Evolutionary conservation across 2,113 vertebrate genomes (phyloP), one percentile per base, ranked within the genome.

Genomic region (Azemiops feae): DNA sequence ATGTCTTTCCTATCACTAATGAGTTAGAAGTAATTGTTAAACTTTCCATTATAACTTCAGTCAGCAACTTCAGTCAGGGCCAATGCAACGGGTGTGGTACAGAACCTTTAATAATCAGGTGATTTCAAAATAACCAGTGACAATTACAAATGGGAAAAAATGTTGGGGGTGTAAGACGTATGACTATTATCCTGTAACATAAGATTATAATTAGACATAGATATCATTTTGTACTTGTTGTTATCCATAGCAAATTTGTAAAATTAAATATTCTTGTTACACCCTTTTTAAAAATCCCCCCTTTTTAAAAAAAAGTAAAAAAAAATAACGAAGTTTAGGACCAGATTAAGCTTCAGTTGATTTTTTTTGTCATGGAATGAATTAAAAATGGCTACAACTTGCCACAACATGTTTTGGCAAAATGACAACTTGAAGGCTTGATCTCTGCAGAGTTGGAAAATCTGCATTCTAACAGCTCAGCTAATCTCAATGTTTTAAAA

Each of bases 171-270:
- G 91, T 94, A 54, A 91, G 94, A 92, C 94, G 95, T 93, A 96
- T 94, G 92, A 90, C 93, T 93, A 97, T 97, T 97, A 96, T 95
- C 9, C 85, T 95, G 95, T 94, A 94, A 94, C 91, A 95, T 93
- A 96, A 95, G 94, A 95, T 96, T 96, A 95, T 96, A 96, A 96
- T 97, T 97, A 96, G 96, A 92, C 93, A 94, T 22, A 74, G 93
- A 92, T 96, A 97, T 96, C 96, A 95, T 94, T 95, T 97, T 95
- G 88, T 94, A 93, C 95, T 94, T 95, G 92, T 92, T 95, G 96
- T 95, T 95, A 95, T 94, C 96, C 95, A 92, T 74, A 25, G 96
- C 94, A 92, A 96, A 96, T 92, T 92, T 95, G 64, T 91, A 95
- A 97, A 95, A 95, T 95, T 94, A 97, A 96, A 96, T 95, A 94